Evolutionary conservation across 37 sponge, comb jelly and placozoan genomes (phyloP).

Genomic region (Cladorhizidae sp.): DNA sequence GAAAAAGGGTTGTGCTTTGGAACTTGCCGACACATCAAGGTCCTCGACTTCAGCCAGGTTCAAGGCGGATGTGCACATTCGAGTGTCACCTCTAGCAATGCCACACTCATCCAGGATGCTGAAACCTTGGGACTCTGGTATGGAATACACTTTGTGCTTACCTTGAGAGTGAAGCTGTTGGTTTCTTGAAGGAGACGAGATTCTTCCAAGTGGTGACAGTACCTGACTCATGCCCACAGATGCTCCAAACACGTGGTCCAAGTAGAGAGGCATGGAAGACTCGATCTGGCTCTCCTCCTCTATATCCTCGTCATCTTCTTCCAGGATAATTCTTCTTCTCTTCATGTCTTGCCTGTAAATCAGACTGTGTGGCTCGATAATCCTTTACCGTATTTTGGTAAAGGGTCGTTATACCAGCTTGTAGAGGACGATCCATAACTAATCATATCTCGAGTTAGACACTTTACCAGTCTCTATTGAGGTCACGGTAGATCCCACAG

Average conservation of each 20-base stretch:
- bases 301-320: not conserved
- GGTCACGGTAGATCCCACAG: no score
- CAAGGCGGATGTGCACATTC: not conserved
- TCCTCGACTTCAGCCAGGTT: not conserved
- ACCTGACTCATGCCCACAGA: slow-evolving; percentile 2
- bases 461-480: no score
- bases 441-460: no score
- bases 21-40: not conserved
- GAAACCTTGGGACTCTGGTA: slow-evolving; percentile 5
- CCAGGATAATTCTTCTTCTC: not conserved
- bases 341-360: no score
- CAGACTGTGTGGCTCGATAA: no score
- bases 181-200: no score
- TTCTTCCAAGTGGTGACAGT: not conserved
- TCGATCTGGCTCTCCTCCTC: slow-evolving; percentile 43
- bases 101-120: not conserved
- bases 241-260: slow-evolving; percentile 35
- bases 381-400: no score
- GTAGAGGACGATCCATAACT: no score
- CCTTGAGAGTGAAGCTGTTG: not conserved
- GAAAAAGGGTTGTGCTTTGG: not conserved
- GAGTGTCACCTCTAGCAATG: no score
- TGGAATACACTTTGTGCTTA: no score
- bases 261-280: slow-evolving; percentile 50
- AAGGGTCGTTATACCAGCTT: no score